Base-by-base conservation (phyloP, 2,113 vertebrate genomes). In the Laticauda colubrina region DNA sequence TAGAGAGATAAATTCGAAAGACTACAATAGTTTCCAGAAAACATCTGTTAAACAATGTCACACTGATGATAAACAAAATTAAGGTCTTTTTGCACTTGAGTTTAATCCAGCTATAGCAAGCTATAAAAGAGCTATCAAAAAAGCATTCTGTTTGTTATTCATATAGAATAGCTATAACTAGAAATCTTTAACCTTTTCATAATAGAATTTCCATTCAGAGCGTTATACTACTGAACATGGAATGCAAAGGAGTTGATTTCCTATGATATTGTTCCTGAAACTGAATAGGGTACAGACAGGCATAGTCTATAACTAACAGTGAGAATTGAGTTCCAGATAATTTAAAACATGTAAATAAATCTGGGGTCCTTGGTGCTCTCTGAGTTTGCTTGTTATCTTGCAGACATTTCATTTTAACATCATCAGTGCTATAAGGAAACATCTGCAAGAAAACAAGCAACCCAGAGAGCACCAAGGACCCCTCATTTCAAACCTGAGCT, bases 31-130 rank as follows among this genome's bases (percentile, higher is more conserved):
- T 96, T 97, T 95, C 94, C 94, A 95, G 94, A 97, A 97, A 96
- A 97, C 97, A 97, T 98, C 97, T 98, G 97, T 97, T 97, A 97
- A 97, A 96, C 94, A 94, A 96, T 96, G 96, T 97, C 96, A 97
- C 97, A 96, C 57, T 97, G 96, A 97, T 97, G 95, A 97, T 97
- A 97, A 97, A 96, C 96, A 97, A 98, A 98, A 98, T 97, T 97
- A 97, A 97, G 96, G 97, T 97, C 94, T 94, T 91, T 97, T 97
- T 96, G 95, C 95, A 91, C 94, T 96, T 96, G 95, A 95, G 93
- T 96, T 97, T 97, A 96, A 97, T 97, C 94, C 96, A 97, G 96
- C 95, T 96, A 95, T 92, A 96, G 86, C 43, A 75, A 96, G 96
- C 96, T 96, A 97, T 97, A 97, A 97, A 98, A 97, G 94, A 96